phyloP scores from a whole-genome alignment of 2,113 vertebrate species.

The Macrotus californicus region DNA sequence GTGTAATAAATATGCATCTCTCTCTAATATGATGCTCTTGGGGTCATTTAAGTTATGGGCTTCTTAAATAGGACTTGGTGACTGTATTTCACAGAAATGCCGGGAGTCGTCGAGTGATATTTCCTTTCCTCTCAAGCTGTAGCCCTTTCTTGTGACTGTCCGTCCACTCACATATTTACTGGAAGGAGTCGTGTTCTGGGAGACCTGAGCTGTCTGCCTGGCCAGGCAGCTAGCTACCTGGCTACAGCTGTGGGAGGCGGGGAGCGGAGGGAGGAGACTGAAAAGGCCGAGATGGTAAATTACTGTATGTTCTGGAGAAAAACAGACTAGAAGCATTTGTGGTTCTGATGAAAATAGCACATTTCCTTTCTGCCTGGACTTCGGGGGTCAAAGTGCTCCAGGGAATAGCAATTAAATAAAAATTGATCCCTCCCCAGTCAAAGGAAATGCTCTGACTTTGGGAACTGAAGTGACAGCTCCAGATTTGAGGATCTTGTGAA shows the following conservation, averaged over 20 bases:
- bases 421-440: constrained; percentile 54
- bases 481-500: constrained; percentile 33
- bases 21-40: not conserved
- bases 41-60: not conserved
- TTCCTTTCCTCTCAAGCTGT: not conserved
- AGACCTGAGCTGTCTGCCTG: not conserved
- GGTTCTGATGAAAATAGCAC: constrained; percentile 74
- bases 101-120: not conserved
- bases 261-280: not conserved
- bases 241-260: constrained; percentile 36
- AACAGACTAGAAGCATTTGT: constrained; percentile 73
- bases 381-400: constrained; percentile 47
- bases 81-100: not conserved
- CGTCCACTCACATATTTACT: not conserved
- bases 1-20: not conserved
- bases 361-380: constrained; percentile 63
- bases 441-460: constrained; percentile 56
- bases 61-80: constrained; percentile 2
- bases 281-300: constrained; percentile 59
- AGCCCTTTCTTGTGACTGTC: not conserved
- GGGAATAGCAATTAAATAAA: constrained; percentile 70
- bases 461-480: constrained; percentile 34
- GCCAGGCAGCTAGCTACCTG: constrained; percentile 37
- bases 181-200: constrained; percentile 34
- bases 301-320: constrained; percentile 63